A percentile compares a stretch with the other conserved stretches of the same genome.
Evolutionary conservation across 2,113 vertebrate species (phyloP).

Genomic region (Capra hircus): DNA sequence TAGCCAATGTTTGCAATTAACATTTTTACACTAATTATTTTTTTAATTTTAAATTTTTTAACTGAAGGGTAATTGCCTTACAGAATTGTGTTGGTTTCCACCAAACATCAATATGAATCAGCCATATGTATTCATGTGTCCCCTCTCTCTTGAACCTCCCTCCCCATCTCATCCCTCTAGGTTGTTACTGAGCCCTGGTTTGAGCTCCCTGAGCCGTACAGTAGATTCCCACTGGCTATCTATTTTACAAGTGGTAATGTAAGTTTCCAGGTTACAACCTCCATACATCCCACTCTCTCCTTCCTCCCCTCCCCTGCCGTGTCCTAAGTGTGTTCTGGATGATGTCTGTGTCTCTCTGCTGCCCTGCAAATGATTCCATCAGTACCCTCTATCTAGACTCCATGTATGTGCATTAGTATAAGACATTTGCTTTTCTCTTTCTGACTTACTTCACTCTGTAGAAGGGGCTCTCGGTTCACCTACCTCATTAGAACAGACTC

Average conservation of each 20-base stretch:
- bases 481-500: not conserved
- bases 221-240: not conserved
- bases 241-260: rapidly evolving
- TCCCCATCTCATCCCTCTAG: not conserved
- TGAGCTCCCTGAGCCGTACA: not conserved
- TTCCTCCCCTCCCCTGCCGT: not conserved
- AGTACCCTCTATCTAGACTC: not conserved
- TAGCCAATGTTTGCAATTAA: not conserved
- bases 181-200: not conserved
- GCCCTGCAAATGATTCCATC: not conserved
- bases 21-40: not conserved
- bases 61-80: not conserved
- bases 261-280: not conserved
- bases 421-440: not conserved
- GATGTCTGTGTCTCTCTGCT: not conserved
- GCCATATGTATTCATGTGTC: rapidly evolving
- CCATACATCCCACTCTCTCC: not conserved
- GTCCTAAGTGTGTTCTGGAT: not conserved
- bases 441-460: not conserved
- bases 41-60: not conserved
- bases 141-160: not conserved
- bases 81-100: not conserved
- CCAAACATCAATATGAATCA: not conserved
- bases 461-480: not conserved
- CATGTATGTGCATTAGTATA: not conserved